Evolutionary conservation across 2,797 vertebrate genomes (phyloP).

Genomic region (Steatocranus sp.): DNA sequence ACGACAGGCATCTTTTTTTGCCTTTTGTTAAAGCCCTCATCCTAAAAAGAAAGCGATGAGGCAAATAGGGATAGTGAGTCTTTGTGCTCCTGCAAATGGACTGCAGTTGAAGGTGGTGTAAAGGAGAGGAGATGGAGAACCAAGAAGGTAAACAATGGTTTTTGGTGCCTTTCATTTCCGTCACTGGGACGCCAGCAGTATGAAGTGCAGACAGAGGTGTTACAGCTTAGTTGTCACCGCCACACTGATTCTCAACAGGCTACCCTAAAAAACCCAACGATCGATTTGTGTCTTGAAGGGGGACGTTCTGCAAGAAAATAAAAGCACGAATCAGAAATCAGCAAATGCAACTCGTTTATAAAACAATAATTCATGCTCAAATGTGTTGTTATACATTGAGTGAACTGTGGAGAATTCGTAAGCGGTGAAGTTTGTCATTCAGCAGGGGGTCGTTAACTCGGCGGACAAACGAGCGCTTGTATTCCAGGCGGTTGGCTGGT

Average conservation of each 20-base stretch:
- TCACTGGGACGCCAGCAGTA: not conserved
- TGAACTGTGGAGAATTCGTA: conserved; percentile 93
- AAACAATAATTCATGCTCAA: not conserved
- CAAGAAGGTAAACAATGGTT: conserved; percentile 12
- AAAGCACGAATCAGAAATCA: not conserved
- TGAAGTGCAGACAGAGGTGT: conserved; percentile 49
- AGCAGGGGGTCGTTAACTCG: conserved; percentile 91
- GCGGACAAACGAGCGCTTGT: conserved; percentile 93
- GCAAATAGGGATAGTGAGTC: not conserved
- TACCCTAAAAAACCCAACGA: conserved; percentile 87
- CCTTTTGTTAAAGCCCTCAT: conserved; percentile 16
- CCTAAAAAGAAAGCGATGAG: not conserved
- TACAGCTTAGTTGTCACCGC: not conserved
- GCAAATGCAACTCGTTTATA: not conserved
- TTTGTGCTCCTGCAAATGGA: conserved; percentile 13
- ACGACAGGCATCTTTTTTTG: not conserved
- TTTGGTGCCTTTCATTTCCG: conserved; percentile 37
- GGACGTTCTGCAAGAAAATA: conserved; percentile 81
- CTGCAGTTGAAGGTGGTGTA: not conserved
- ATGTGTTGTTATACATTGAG: conserved; percentile 84
- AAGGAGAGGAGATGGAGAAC: not conserved
- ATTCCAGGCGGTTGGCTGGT: conserved; percentile 89
- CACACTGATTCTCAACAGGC: conserved; percentile 44
- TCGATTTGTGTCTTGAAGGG: conserved; percentile 87
- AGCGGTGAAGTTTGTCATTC: conserved; percentile 95